Evolutionary conservation across 2,888 invertebrate species (phyloP), one percentile per base, ranked within the genome.

Genomic region (Drosophila yooni): DNA sequence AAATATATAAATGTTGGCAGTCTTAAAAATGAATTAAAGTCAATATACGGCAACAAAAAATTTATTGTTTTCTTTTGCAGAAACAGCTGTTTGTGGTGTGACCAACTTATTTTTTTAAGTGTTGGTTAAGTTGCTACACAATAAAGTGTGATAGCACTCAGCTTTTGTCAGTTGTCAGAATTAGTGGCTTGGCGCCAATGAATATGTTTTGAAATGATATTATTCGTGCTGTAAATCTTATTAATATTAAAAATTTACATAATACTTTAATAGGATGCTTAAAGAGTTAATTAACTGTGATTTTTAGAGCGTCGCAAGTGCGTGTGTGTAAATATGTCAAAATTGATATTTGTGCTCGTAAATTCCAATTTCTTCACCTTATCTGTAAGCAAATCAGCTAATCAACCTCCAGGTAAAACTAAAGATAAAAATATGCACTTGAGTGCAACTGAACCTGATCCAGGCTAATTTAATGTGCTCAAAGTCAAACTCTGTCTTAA

Each of bases 11-110:
- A 27, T 7, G 8, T 29, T 38, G 25, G n/a, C 27, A 27, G 8
- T 5, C 34, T 56, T 29, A 7, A 27, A 25, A 56, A 8, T 6
- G 13, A n/a, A n/a, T 8, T n/a, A 29, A 15, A 8, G 38, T 56
- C 56, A 56, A 8, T 56, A 27, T 36, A 27, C 36, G 54, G 18
- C 18, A 36, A 11, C 11, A n/a, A 38, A n/a, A 13, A 38, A 50
- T 38, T 11, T 58, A 51, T 75, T 76, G 40, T 66, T 70, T 21
- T 69, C 33, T 27, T 68, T 34, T 29, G 38, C 54, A 50, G 13
- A 43, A 74, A 25, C 76, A 76, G 74, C 74, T 76, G 74, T 13
- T 40, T 25, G 21, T 54, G 63, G 60, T 75, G 76, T 75, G 76
- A 65, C 70, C 76, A 57, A 21, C 21, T 7, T 15, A 3, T 0